Evolutionary conservation across 2,888 invertebrate genomes (phyloP), one percentile per base, ranked within the genome.

Genomic region (Eristalinus aeneus): DNA sequence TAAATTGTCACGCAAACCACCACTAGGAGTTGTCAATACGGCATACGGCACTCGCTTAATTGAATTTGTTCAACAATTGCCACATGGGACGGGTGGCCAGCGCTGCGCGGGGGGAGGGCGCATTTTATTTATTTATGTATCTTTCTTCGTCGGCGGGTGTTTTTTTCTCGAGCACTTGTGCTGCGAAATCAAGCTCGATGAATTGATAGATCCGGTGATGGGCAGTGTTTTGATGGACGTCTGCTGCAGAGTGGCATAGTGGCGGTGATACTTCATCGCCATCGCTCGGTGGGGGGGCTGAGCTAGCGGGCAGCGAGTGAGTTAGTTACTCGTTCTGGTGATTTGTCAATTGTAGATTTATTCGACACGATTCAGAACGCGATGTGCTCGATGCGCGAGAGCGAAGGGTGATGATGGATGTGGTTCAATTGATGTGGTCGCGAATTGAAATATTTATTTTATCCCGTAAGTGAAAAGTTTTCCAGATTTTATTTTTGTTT

Each of bases 1-100:
- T 82, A 82, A 86, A 86, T 86, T 86, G 86, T 86, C 86, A 86
- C 86, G 86, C 86, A 86, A 85, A 86, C 86, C 86, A 86, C 86
- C 86, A 81, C 82, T 74, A 82, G 69, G 36, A 86, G 64, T 86
- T 86, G 86, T 86, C 86, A 86, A 86, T 86, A 86, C 63, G 84
- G 85, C 85, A 80, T 79, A 80, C 85, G 85, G 86, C 82, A 73
- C 77, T 86, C 74, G 77, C 82, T 86, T 86, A 86, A 86, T 86
- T 86, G 86, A 86, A 86, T 86, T 86, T 86, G 86, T 78, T 86
- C 77, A 82, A 78, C 86, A 82, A 86, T 82, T 77, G 82, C 60
- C 39, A 16, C 46, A 46, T 46, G 46, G 46, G 46, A 46, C 8
- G 46, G 8, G 46, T n/a, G 65, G 60, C 68, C 67, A 23, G 83